Evolutionary conservation across 2,888 invertebrate genomes (phyloP), one percentile per base, ranked within the genome.

Genomic region (Athalia circularis): DNA sequence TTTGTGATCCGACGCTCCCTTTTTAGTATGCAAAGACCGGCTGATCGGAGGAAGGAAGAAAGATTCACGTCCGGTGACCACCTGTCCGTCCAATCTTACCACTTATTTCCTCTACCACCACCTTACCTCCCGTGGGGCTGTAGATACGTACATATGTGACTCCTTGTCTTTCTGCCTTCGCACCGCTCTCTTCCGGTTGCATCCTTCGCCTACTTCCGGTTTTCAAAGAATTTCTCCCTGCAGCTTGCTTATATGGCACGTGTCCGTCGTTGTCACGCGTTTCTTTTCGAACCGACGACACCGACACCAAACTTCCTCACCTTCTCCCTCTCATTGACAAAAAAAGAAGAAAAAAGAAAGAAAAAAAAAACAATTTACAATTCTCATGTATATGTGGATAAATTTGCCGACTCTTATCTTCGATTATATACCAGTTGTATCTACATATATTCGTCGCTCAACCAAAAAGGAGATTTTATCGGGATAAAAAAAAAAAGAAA

Each of bases 1-100:
- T 48, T 65, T 48, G 29, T 68, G 77, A 54, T 64, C 15, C 61
- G 65, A 64, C 76, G 78, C 61, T 64, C 67, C 52, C 72, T 77
- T 80, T 29, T 88, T 85, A 86, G 85, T 87, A 88, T 88, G 87
- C 86, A 82, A 84, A 84, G 83, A 82, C 84, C 82, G 82, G 82
- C 85, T 84, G 75, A 75, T 61, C 15, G 64, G 52, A 62, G 61
- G 75, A 75, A 75, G 52, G 88, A 87, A 89, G 89, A 87, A 87
- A 90, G 89, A 88, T 89, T 87, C 86, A 87, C 89, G 89, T 89
- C 90, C 89, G 88, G 88, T 84, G 87, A 86, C 86, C 87, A 89
- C 86, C 84, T 85, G 86, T 83, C 83, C 80, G 80, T 54, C 6
- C 54, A 54, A 9, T 52, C 54, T 52, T n/a, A 52, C 52, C 29